Base-by-base conservation (phyloP, 2,113 vertebrate genomes). In the Notiomystis cincta region DNA sequence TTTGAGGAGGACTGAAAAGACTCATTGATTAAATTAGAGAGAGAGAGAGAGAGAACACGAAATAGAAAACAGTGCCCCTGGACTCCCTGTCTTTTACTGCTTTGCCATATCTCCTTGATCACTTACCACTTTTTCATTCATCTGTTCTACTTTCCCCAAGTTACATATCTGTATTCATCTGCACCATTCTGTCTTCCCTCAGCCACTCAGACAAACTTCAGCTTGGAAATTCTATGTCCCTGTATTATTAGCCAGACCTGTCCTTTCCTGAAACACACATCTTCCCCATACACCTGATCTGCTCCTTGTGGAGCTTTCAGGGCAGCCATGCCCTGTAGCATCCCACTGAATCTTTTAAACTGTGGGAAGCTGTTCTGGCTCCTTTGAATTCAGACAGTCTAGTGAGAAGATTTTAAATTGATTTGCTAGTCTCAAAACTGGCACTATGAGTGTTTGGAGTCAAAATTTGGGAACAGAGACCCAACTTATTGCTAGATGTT, bases 91-190 rank as follows among this genome's bases (percentile, higher is more conserved):
- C n/a, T 65, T 88, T 51, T 16, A 40, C 45, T 51, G 18, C 18
- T 82, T 64, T 47, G 47, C 27, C 8, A 0, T 48, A 48, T 82
- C 24, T 87, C n/a, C 78, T 75, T 83, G 15, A 51, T 72, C 61
- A 33, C 40, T 53, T 69, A 33, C 19, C 37, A 40, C 47, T 47
- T 69, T 56, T 80, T 77, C 15, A 1, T 85, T 85, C 28, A 47
- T 40, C 35, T 42, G 12, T 27, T 91, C 92, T 86, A 30, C 42
- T 66, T 73, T 62, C 25, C 21, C 38, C 2, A 44, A 33, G 2
- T 79, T 77, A 58, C 0, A 0, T 65, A 6, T 40, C 16, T 10
- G 0, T 47, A 20, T 21, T 78, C 33, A 28, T 62, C 33, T 38
- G 11, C 3, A 1, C 44, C 31, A 2, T 35, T 44, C 30, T 30